A percentile compares a stretch with the other conserved stretches of the same genome.
These are phyloP conservation scores for Scolopax mira DNA, from an alignment of 2,113 vertebrate species.

Conservation along the genomic window DNA sequence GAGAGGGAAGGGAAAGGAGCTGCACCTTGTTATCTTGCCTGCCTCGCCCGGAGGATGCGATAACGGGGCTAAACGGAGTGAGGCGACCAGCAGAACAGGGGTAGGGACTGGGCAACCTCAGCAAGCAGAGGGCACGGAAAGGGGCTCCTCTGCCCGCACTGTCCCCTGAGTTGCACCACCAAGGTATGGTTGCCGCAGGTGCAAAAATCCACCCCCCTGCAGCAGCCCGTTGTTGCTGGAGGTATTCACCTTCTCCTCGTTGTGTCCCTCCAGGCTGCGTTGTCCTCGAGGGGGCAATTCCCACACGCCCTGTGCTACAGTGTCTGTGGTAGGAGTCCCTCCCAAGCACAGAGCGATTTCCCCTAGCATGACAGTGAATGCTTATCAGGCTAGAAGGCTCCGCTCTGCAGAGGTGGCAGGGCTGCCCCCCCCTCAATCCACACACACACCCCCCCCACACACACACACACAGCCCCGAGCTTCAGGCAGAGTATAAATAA, in stretches of 20 bases:
- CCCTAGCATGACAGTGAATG: not conserved
- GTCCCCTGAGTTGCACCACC: not conserved
- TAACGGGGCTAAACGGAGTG: not conserved
- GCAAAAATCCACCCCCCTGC: not conserved
- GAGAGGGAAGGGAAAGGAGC: not conserved
- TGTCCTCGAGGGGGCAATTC: not conserved
- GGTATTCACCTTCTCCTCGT: not conserved
- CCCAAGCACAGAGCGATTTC: not conserved
- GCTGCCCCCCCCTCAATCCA: too few species aligned
- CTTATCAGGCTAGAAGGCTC: not conserved
- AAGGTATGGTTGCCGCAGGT: not conserved
- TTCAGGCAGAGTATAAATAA: not conserved
- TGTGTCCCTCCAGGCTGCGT: not conserved
- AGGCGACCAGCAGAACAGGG: not conserved
- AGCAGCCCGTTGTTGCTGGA: not conserved
- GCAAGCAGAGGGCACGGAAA: not conserved
- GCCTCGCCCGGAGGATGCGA: not conserved
- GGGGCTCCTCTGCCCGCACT: not conserved
- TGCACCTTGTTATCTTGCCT: not conserved
- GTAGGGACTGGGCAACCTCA: too few species aligned
- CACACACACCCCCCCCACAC: too few species aligned
- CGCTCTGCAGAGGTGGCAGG: not conserved
- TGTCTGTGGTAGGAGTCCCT: not conserved
- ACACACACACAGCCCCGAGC: too few species aligned
- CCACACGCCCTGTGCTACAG: too few species aligned